These are phyloP conservation scores for Papilio gigon DNA, from an alignment of 2,888 invertebrate species.

Conservation along the genomic window DNA sequence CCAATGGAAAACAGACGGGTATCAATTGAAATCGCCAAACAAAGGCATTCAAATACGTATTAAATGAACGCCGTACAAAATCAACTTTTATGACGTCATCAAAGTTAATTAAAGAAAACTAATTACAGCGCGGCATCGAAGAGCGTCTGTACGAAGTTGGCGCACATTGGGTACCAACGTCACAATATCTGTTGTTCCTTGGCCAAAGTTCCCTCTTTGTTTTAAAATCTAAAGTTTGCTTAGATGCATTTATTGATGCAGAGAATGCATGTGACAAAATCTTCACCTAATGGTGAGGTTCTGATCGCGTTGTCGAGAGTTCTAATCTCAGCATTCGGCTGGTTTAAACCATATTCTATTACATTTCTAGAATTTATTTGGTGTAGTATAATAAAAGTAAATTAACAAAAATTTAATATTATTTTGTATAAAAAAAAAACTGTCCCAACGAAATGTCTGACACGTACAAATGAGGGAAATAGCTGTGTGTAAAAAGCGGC, in stretches of 20 bases:
- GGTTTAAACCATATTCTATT: no score
- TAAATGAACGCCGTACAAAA: conserved; percentile 63
- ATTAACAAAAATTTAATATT: background rate
- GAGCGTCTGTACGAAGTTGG: conserved; percentile 49
- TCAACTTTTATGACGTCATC: conserved; percentile 64
- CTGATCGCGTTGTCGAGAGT: no score
- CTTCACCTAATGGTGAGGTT: no score
- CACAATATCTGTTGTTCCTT: conserved; percentile 77
- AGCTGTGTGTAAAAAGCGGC: conserved; percentile 38
- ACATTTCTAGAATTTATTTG: no score
- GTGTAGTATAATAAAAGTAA: no score
- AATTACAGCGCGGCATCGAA: conserved; percentile 58
- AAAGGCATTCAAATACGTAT: conserved; percentile 12
- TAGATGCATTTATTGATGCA: conserved; percentile 60
- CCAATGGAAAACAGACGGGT: background rate
- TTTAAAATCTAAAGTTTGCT: conserved; percentile 62
- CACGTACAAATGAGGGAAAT: conserved; percentile 24
- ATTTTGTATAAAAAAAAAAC: background rate
- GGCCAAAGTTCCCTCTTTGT: conserved; percentile 72
- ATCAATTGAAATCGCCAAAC: background rate
- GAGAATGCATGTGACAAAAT: conserved; percentile 49
- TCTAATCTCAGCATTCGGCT: no score
- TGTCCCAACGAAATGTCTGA: background rate
- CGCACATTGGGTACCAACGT: conserved; percentile 54
- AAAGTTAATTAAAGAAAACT: conserved; percentile 73